Conservation (phyloP, 1,140 invertebrate genomes). For the Anadara kagoshimensis region DNA sequence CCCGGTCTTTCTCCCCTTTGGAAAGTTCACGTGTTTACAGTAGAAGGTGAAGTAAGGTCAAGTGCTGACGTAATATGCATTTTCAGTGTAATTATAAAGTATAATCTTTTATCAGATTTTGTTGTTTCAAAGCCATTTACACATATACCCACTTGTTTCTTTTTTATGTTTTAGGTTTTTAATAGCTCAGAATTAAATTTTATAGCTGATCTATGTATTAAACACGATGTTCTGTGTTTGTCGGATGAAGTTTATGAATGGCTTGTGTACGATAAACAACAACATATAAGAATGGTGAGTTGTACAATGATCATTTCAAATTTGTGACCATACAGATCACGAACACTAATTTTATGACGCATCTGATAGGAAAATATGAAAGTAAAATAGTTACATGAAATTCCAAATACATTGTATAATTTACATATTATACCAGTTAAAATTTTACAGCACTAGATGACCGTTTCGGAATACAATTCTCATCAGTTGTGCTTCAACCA, state of each 20-base stretch:
- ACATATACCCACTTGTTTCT: not conserved
- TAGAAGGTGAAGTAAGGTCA: no score
- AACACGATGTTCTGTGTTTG: constrained; percentile 93
- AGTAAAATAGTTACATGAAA: no score
- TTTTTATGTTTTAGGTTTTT: constrained; percentile 70
- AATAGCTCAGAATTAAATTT: constrained; percentile 77
- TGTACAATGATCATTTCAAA: not conserved
- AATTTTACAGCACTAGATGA: no score
- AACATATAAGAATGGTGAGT: constrained; percentile 87
- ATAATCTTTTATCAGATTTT: no score
- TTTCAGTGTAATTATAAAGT: no score
- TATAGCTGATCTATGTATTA: constrained; percentile 91
- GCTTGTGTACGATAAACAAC: constrained; percentile 88
- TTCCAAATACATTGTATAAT: no score
- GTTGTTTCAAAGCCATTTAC: constrained; percentile 85
- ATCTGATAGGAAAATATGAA: not conserved
- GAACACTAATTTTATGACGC: not conserved
- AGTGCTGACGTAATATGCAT: no score
- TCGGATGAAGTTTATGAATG: constrained; percentile 99
- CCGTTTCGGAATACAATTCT: no score
- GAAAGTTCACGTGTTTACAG: constrained; percentile 95
- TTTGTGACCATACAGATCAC: not conserved
- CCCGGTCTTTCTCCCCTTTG: constrained; percentile 77
- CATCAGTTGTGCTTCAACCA: no score
- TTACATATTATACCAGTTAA: no score